phyloP scores from a whole-genome alignment of 2,797 vertebrate species.

The Enteromius argenteus region DNA sequence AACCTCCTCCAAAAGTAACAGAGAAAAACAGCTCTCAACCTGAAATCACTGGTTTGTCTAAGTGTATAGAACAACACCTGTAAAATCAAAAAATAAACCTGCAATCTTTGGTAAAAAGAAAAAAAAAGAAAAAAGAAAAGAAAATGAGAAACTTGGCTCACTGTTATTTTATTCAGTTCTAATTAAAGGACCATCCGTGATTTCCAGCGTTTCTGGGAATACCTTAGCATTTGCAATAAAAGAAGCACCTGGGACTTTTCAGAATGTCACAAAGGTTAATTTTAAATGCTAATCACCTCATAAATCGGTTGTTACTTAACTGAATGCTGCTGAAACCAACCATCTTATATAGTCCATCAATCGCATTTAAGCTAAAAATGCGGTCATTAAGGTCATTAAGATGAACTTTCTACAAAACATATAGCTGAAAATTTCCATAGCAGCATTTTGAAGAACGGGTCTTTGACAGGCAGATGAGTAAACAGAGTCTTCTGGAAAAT shows the following conservation, averaged over 20 bases:
- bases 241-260: slow-evolving; percentile 35
- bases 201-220: slow-evolving; percentile 27
- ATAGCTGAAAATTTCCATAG: slow-evolving; percentile 21
- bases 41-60: slow-evolving; percentile 22
- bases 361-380: too few species aligned
- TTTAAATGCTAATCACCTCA: slow-evolving; percentile 43
- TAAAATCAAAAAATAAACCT: slow-evolving; percentile 38
- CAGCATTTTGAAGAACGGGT: slow-evolving; percentile 16
- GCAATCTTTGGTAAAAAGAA: slow-evolving; percentile 39
- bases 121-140: slow-evolving; percentile 13
- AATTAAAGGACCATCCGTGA: background rate
- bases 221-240: slow-evolving; percentile 37
- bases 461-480: slow-evolving; percentile 18
- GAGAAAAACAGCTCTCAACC: slow-evolving; percentile 8
- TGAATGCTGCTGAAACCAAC: background rate
- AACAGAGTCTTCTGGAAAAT: slow-evolving; percentile 45
- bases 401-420: slow-evolving; percentile 1
- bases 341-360: background rate
- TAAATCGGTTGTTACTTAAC: background rate
- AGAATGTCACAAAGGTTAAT: slow-evolving; percentile 35
- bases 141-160: background rate
- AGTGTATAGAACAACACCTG: slow-evolving; percentile 31
- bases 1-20: background rate
- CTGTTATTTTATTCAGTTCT: slow-evolving; percentile 34
- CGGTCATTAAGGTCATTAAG: background rate